These are phyloP conservation scores for Cecidostiba fungosa DNA, from an alignment of 2,888 invertebrate species.

Conservation along the genomic window DNA sequence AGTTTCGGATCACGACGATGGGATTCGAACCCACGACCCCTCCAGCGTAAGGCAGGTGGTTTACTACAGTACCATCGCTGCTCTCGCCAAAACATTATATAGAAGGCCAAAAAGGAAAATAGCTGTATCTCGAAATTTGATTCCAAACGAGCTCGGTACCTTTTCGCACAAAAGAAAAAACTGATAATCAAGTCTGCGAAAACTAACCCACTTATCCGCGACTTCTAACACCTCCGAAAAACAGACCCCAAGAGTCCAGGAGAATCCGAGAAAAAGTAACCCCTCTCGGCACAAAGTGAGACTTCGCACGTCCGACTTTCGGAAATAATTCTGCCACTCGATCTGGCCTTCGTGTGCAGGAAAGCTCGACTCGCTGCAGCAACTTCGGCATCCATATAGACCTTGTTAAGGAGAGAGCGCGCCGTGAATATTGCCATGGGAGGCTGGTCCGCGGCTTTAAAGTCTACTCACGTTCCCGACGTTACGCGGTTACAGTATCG, in stretches of 20 bases:
- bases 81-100: background rate
- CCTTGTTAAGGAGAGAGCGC: conserved; percentile 44
- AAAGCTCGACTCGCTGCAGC: conserved; percentile 2
- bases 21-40: too few species aligned
- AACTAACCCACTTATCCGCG: background rate
- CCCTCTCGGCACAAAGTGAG: conserved; percentile 39
- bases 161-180: background rate
- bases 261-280: background rate
- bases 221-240: background rate
- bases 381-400: conserved; percentile 18
- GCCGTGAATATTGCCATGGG: conserved; percentile 53
- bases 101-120: background rate
- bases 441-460: conserved; percentile 2
- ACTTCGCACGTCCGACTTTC: conserved; percentile 61
- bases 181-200: background rate
- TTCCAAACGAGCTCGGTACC: background rate
- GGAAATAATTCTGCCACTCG: conserved; percentile 62
- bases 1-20: too few species aligned
- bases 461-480: conserved; percentile 55
- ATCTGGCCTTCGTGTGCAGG: conserved; percentile 43
- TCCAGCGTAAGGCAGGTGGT: too few species aligned
- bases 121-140: background rate
- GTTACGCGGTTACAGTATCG: conserved; percentile 61
- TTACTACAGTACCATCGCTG: too few species aligned
- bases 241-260: background rate